Evolutionary conservation across 2,888 invertebrate species (phyloP), one percentile per base, ranked within the genome.

Genomic region (Acleris literana): DNA sequence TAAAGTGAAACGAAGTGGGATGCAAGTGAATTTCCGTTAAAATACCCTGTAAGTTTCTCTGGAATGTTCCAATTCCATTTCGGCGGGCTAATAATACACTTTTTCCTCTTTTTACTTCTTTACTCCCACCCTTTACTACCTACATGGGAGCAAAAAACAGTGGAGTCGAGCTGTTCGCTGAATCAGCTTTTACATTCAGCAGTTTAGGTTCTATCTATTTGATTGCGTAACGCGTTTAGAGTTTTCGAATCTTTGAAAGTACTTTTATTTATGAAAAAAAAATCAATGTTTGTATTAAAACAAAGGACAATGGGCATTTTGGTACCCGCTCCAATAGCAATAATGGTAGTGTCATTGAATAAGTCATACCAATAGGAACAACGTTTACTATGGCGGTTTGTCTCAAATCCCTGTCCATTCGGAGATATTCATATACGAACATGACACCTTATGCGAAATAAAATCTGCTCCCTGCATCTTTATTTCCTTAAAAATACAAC

Each of bases 11-110:
- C 86, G 88, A 88, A 90, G 87, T 84, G 87, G 88, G 79, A 82
- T 83, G 82, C 81, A 81, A 74, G 80, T 75, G 78, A 79, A 90
- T 89, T 87, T 90, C 85, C 90, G 85, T 88, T 88, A 84, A 86
- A 91, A 92, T 66, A 57, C 61, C 52, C 61, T 52, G 62, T 62
- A 66, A 66, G 52, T 66, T 62, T 90, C 87, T 83, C 84, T 82
- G 86, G 84, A 92, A 92, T 90, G 92, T 90, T 91, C 90, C 91
- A 91, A 91, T 92, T 92, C 92, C 92, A 92, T 92, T 92, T 92
- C 90, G 90, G 90, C 91, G 86, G 91, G 91, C 92, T 92, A 92
- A 92, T 92, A 92, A 92, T 90, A 92, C 82, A 88, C 89, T 91
- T 88, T 88, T 91, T 89, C 88, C 88, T 88, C 88, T 88, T 92